phyloP scores from a whole-genome alignment of 64 coral and sea anemone genomes.

The Platygyra sinensis region DNA sequence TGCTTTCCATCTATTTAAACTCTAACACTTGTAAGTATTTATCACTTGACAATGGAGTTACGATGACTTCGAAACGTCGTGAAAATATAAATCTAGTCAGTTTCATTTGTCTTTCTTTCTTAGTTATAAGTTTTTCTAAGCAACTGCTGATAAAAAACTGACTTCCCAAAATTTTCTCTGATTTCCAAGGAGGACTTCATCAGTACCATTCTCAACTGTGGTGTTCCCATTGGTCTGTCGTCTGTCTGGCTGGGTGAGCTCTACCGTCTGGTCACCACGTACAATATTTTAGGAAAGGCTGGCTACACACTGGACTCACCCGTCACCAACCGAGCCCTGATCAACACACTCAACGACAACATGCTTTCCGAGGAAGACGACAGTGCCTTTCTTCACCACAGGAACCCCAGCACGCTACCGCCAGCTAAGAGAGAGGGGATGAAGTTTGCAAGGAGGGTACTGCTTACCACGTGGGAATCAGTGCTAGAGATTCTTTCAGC shows the following conservation, averaged over 20 bases:
- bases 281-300: slow-evolving; percentile 93
- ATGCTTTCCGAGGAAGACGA: slow-evolving; percentile 59
- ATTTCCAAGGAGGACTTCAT: slow-evolving; percentile 67
- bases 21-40: too few relatives aligned
- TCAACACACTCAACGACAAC: slow-evolving; percentile 76
- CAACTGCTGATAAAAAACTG: too few relatives aligned
- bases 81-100: too few relatives aligned
- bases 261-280: slow-evolving; percentile 92
- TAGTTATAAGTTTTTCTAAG: too few relatives aligned
- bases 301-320: slow-evolving; percentile 69
- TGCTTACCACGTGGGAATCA: slow-evolving; percentile 91
- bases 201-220: slow-evolving; percentile 65
- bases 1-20: too few relatives aligned
- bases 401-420: slow-evolving; percentile 65
- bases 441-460: slow-evolving; percentile 89
- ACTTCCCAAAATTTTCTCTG: neutral
- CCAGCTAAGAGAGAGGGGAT: slow-evolving; percentile 86
- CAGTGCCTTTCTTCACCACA: slow-evolving; percentile 71
- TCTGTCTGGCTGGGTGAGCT: slow-evolving; percentile 97
- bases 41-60: too few relatives aligned
- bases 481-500: slow-evolving; percentile 89
- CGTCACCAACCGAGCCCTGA: slow-evolving; percentile 77
- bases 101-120: too few relatives aligned
- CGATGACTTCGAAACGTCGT: too few relatives aligned
- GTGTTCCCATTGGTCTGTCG: slow-evolving; percentile 81